Percentiles rank a stretch among this genome's conserved stretches.
phyloP scores from a whole-genome alignment of 2,888 invertebrate genomes.

The Sesamia inferens region DNA sequence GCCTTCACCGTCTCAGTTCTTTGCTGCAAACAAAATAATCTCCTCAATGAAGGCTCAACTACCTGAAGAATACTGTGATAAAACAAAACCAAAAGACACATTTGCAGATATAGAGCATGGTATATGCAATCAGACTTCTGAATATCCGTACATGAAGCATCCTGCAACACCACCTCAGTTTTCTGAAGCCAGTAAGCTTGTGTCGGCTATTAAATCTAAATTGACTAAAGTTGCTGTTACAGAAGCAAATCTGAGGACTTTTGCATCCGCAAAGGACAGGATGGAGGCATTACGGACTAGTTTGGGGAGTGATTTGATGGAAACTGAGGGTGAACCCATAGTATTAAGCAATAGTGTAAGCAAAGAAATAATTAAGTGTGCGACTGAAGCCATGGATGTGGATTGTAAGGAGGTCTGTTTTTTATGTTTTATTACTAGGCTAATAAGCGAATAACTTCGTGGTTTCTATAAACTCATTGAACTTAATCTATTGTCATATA shows the following conservation, averaged over 20 bases:
- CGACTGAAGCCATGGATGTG: slow-evolving; percentile 81
- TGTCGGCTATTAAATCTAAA: slow-evolving; percentile 86
- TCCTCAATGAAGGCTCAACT: slow-evolving; percentile 87
- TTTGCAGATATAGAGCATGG: slow-evolving; percentile 87
- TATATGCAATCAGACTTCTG: slow-evolving; percentile 83
- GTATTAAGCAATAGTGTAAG: slow-evolving; percentile 57
- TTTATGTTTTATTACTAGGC: neutral
- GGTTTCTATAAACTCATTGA: neutral
- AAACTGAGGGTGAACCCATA: slow-evolving; percentile 57
- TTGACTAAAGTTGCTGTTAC: slow-evolving; percentile 74
- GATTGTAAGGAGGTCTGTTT: slow-evolving; percentile 78
- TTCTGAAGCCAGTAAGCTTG: slow-evolving; percentile 84
- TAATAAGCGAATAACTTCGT: neutral
- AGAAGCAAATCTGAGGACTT: slow-evolving; percentile 67
- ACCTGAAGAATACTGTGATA: slow-evolving; percentile 81
- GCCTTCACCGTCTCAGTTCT: slow-evolving; percentile 85
- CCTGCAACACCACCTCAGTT: slow-evolving; percentile 87
- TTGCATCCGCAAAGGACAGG: slow-evolving; percentile 76
- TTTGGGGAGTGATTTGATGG: slow-evolving; percentile 72
- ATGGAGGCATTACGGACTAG: slow-evolving; percentile 75
- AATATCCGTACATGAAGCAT: slow-evolving; percentile 84
- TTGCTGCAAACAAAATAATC: slow-evolving; percentile 86
- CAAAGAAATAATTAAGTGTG: slow-evolving; percentile 55
- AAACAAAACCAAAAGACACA: slow-evolving; percentile 80
- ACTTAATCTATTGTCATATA: neutral